Conservation (phyloP, 2,888 invertebrate species). For the Cylindroiulus punctatus region DNA sequence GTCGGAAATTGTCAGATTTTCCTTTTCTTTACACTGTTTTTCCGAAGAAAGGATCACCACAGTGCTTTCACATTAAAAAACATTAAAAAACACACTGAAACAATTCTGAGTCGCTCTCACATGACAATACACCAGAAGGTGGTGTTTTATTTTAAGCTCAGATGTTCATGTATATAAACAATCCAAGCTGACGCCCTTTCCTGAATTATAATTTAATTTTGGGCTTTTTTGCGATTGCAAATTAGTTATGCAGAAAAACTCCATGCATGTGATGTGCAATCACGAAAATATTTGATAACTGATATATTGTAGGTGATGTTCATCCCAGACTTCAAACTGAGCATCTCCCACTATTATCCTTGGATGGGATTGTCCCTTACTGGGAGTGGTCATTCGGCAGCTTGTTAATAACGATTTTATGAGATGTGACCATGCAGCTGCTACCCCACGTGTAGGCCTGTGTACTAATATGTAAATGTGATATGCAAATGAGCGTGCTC, state of each 20-base stretch:
- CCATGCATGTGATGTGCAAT: background rate
- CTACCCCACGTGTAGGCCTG: background rate
- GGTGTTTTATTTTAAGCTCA: background rate
- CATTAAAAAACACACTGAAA: background rate
- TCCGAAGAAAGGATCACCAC: background rate
- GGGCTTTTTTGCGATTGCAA: background rate
- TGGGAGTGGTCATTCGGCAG: background rate
- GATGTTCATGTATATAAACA: background rate
- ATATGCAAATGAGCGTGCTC: background rate
- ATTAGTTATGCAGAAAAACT: background rate
- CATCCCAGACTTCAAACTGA: background rate
- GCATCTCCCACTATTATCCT: background rate
- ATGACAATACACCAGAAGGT: background rate
- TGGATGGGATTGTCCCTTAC: background rate
- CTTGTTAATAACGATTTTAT: background rate
- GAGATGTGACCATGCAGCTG: slow-evolving; percentile 7
- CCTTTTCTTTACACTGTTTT: background rate
- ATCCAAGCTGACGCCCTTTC: background rate
- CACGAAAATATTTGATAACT: background rate
- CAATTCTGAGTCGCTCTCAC: background rate
- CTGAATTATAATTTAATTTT: background rate
- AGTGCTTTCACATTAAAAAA: background rate
- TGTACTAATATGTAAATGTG: slow-evolving; percentile 1
- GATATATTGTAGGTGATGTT: background rate
- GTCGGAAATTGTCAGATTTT: background rate